Conservation (phyloP, 1,140 invertebrate genomes). For the Lordiphosa stackelbergi region DNA sequence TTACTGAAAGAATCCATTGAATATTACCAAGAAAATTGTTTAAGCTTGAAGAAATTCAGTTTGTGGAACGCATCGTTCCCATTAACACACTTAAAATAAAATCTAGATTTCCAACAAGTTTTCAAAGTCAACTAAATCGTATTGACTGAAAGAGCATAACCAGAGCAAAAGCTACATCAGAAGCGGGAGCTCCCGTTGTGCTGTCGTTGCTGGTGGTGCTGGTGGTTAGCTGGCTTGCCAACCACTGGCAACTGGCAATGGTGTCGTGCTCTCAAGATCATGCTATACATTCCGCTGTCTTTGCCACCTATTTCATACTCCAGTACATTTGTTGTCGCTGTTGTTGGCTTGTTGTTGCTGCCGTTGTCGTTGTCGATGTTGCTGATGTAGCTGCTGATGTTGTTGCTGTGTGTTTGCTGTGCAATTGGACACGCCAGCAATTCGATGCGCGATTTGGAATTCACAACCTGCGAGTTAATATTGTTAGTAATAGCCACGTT, state of each 20-base stretch:
- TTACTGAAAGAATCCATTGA: no score
- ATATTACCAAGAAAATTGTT: no score
- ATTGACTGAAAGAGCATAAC: conserved; percentile 2
- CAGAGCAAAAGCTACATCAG: conserved; percentile 1
- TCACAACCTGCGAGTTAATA: conserved; percentile 40
- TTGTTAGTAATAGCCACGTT: conserved; percentile 69
- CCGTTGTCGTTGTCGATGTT: conserved; percentile 35
- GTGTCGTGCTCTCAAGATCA: conserved; percentile 23
- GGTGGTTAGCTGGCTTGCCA: conserved; percentile 10
- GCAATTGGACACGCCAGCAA: conserved; percentile 49
- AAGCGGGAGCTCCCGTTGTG: conserved; percentile 3
- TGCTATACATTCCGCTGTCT: conserved; percentile 56
- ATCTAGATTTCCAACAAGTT: conserved; percentile 1
- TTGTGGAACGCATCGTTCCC: no score
- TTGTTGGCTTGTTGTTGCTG: conserved; percentile 28
- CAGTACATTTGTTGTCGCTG: conserved; percentile 55
- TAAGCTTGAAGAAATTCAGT: no score
- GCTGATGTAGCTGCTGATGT: conserved; percentile 13
- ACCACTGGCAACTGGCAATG: conserved; percentile 24
- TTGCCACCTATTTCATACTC: conserved; percentile 70
- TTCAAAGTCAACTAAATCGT: not conserved
- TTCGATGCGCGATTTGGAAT: not conserved
- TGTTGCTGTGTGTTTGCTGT: conserved; percentile 23
- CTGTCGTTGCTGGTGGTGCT: conserved; percentile 19
- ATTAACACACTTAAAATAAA: no score